Percentiles rank a stretch among this genome's conserved stretches.
Evolutionary conservation across 2,888 invertebrate genomes (phyloP).

Genomic region (Gisinianus flammeolus): DNA sequence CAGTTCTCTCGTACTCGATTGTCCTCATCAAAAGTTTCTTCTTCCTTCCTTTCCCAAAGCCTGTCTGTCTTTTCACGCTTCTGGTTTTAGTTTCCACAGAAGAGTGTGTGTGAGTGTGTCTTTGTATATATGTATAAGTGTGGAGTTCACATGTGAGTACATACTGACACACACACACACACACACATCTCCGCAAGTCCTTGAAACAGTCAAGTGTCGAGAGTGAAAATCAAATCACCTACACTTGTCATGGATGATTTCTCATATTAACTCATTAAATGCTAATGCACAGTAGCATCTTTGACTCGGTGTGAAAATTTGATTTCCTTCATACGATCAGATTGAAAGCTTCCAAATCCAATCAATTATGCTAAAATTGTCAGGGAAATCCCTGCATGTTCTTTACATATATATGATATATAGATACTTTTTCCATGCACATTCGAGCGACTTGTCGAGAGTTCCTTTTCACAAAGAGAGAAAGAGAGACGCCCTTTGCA

Average conservation of each 20-base stretch:
- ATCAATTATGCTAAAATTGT: constrained; percentile 48
- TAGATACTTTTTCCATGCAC: neutral
- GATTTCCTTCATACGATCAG: constrained; percentile 43
- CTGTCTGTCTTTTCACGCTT: neutral
- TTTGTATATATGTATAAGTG: no score
- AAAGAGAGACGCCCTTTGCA: no score
- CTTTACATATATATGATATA: neutral
- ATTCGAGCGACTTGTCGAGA: neutral
- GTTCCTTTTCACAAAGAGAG: neutral
- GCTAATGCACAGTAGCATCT: constrained; percentile 40
- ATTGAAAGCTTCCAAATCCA: constrained; percentile 44
- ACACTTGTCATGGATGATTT: constrained; percentile 54
- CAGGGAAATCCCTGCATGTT: neutral
- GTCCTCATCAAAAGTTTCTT: constrained; percentile 38
- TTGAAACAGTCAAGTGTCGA: constrained; percentile 9
- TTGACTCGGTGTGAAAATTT: constrained; percentile 41
- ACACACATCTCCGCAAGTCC: neutral
- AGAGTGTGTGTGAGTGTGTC: neutral
- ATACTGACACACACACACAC: neutral
- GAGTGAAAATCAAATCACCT: constrained; percentile 48
- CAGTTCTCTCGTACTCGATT: neutral
- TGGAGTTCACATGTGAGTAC: neutral
- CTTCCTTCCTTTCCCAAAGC: neutral
- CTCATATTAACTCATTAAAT: constrained; percentile 56
- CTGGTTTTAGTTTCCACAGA: neutral